Base-by-base conservation (phyloP, 2,888 invertebrate species). In the Willowsia nigromaculata region DNA sequence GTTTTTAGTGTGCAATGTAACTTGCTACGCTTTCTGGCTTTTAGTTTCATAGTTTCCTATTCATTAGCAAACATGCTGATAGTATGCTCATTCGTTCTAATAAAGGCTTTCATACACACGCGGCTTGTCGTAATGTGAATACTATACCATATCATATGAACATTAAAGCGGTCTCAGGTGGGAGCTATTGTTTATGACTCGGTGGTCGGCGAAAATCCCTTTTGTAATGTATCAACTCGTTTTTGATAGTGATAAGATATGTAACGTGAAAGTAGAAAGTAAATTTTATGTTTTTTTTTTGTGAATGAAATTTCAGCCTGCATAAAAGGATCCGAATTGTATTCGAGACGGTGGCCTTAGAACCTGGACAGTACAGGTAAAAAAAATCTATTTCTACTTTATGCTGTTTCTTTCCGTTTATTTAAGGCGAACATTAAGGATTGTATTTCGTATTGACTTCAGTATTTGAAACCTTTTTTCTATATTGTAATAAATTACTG, bases 251-350 rank as follows among this genome's bases (percentile, higher is more conserved):
- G n/a, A 68, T 68, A 18, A 37, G 13, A 22, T 9, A 68, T 68
- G 50, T 9, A 74, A 47, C 25, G 27, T 62, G 62, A n/a, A 30
- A 47, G 27, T 47, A n/a, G n/a, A 27, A 81, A 25, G 9, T 81
- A 27, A 76, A 11, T 59, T 50, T 59, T 22, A 18, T 33, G 18
- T 47, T 11, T 27, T 50, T 30, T 74, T 3, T 43, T 3, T 62
- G 18, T 85, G 37, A 40, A 33, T 76, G 91, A 92, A 93, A 37
- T 95, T 96, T 92, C 95, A 96, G 96, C 93, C 95, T 95, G 93
- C 96, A 96, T 93, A 97, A 97, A 94, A 95, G 96, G 91, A 96
- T 98, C 92, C 96, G 97, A 93, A 94, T 98, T 92, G 95, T 97
- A 25, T 97, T 98, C 93, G 97, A 97, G 94, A 97, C 97, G 94